Evolutionary conservation across 2,888 invertebrate genomes (phyloP).

Genomic region (Drosophila putrida): DNA sequence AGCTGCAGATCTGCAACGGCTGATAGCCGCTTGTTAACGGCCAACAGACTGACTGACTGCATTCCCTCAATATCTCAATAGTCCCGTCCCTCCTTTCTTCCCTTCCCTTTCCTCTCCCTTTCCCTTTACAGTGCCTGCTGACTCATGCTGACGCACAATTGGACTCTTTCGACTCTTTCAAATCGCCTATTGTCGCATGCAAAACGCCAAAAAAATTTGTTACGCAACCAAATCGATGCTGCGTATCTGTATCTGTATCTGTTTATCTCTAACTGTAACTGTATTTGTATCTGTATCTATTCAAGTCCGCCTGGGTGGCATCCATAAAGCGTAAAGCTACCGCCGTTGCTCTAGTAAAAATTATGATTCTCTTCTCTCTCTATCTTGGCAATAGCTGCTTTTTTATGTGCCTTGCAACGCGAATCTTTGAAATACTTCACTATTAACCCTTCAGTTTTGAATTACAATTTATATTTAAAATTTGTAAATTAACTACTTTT

Average conservation of each 20-base stretch:
- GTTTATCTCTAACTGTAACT: conserved; percentile 18
- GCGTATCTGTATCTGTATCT: conserved; percentile 28
- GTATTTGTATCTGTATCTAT: conserved; percentile 44
- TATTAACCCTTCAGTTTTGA: too few species aligned
- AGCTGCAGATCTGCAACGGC: conserved; percentile 74
- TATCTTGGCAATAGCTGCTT: conserved; percentile 30
- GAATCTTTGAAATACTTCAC: too few species aligned
- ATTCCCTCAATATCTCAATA: conserved; percentile 26
- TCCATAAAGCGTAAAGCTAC: conserved; percentile 47
- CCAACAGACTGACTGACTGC: conserved; percentile 41
- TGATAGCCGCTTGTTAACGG: conserved; percentile 76
- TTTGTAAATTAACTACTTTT: too few species aligned
- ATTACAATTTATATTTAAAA: too few species aligned
- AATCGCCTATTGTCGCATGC: conserved; percentile 70
- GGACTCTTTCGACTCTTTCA: conserved; percentile 57
- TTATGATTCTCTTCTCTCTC: conserved; percentile 13
- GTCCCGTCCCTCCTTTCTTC: neutral
- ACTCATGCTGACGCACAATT: conserved; percentile 78
- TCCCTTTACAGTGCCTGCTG: conserved; percentile 39
- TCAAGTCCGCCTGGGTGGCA: conserved; percentile 67
- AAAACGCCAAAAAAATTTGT: conserved; percentile 72
- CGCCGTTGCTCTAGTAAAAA: conserved; percentile 26
- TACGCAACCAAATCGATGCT: conserved; percentile 61
- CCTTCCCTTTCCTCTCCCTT: neutral
- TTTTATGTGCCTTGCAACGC: neutral